Conservation (phyloP, 2,113 vertebrate genomes). For the Peromyscus leucopus region DNA sequence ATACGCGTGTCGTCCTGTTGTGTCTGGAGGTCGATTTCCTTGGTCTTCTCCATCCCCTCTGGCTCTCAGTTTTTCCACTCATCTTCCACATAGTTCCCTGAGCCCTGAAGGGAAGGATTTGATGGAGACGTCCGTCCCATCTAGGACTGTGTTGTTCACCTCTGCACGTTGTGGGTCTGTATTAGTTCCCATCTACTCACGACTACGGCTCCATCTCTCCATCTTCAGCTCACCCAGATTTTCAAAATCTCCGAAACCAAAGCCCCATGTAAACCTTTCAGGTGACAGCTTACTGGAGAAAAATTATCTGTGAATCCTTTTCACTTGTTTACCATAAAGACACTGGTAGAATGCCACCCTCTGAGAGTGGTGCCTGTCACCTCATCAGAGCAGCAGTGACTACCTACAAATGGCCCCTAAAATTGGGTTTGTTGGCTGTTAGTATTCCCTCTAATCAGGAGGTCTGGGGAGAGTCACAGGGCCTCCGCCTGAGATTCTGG, state of each 20-base stretch:
- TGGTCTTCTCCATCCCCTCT: too few relatives aligned
- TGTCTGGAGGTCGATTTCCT: too few relatives aligned
- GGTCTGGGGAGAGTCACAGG: neutral
- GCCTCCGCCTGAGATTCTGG: neutral
- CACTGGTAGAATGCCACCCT: neutral
- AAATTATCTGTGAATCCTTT: neutral
- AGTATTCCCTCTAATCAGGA: neutral
- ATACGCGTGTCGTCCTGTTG: too few relatives aligned
- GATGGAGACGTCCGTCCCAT: too few relatives aligned
- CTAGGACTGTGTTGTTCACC: too few relatives aligned
- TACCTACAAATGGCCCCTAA: neutral
- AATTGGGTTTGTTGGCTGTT: neutral
- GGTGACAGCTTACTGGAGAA: neutral
- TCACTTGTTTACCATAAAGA: neutral
- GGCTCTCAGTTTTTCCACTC: too few relatives aligned
- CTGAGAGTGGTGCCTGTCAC: neutral
- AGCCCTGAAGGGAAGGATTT: too few relatives aligned
- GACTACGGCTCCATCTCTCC: neutral
- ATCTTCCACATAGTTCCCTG: too few relatives aligned
- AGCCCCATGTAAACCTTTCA: neutral
- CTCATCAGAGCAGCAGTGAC: neutral
- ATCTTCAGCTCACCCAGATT: neutral
- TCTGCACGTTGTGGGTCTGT: too few relatives aligned
- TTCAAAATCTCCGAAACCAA: conserved; percentile 42
- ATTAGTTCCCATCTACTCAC: neutral